Evolutionary conservation across 1,140 invertebrate genomes (phyloP).

Genomic region (Bombus pyrosoma): DNA sequence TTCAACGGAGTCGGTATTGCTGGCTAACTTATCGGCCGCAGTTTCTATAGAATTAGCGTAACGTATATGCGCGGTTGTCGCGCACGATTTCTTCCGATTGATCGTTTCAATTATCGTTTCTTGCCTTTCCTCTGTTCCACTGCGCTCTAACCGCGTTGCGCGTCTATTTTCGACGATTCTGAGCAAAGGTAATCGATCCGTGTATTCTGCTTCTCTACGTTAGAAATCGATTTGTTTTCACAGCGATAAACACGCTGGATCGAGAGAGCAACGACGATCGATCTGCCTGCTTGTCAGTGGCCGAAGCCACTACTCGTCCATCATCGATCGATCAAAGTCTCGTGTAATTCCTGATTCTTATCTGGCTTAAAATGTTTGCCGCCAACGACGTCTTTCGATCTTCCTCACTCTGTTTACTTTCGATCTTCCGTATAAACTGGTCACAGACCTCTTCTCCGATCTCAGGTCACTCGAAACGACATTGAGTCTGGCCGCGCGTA

Average conservation of each 20-base stretch:
- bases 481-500: background rate
- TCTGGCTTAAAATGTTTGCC: background rate
- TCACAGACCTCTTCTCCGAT: background rate
- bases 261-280: background rate
- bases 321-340: background rate
- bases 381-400: background rate
- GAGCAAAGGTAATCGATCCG: background rate
- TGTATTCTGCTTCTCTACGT: background rate
- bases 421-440: background rate
- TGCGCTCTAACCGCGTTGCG: background rate
- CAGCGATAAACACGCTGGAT: background rate
- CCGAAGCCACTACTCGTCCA: background rate
- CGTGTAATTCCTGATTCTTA: background rate
- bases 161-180: background rate
- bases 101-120: constrained; percentile 11
- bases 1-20: background rate
- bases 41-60: constrained; percentile 11
- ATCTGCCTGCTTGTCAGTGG: background rate
- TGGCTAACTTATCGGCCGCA: background rate
- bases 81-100: background rate
- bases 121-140: no score
- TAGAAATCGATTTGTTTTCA: background rate
- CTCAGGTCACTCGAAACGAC: constrained; percentile 18
- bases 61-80: background rate
- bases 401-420: constrained; percentile 8